Percentiles rank a stretch among this genome's conserved stretches.
phyloP scores from a whole-genome alignment of 1,140 invertebrate species.

The Matsumurasca onukii region DNA sequence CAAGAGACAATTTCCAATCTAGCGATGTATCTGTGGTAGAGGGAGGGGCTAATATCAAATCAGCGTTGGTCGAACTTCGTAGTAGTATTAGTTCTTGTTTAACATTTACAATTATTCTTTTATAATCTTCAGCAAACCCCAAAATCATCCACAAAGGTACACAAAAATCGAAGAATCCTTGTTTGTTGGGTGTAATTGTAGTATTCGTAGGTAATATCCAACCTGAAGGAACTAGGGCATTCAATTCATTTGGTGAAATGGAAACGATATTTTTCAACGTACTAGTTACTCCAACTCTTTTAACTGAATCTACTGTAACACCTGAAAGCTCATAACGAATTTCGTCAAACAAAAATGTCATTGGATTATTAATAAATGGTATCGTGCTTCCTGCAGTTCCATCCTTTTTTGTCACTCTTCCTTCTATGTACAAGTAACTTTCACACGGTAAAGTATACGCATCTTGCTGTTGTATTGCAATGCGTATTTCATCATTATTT shows the following conservation, averaged over 20 bases:
- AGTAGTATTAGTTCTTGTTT: slow-evolving; percentile 51
- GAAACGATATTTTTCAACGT: slow-evolving; percentile 47
- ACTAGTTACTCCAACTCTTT: slow-evolving; percentile 47
- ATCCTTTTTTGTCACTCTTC: slow-evolving; percentile 32
- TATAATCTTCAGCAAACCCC: too few species aligned
- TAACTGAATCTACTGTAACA: slow-evolving; percentile 48
- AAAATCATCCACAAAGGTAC: slow-evolving; percentile 48
- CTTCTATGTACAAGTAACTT: too few species aligned
- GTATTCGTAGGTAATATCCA: slow-evolving; percentile 36
- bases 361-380: slow-evolving; percentile 18
- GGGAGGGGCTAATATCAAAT: slow-evolving; percentile 19
- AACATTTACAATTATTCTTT: too few species aligned
- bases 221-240: slow-evolving; percentile 41
- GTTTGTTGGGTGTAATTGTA: background rate
- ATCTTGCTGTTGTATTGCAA: too few species aligned
- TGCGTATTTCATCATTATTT: too few species aligned
- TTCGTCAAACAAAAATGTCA: slow-evolving; percentile 49
- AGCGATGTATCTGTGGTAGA: background rate
- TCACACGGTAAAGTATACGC: too few species aligned
- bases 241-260: slow-evolving; percentile 38
- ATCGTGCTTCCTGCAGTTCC: background rate
- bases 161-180: slow-evolving; percentile 43
- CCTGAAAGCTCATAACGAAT: slow-evolving; percentile 50
- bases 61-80: slow-evolving; percentile 43
- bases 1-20: slow-evolving; percentile 39